Evolutionary conservation across 1,140 invertebrate species (phyloP), one percentile per base, ranked within the genome.

Genomic region (Gonatopus flavifemur): DNA sequence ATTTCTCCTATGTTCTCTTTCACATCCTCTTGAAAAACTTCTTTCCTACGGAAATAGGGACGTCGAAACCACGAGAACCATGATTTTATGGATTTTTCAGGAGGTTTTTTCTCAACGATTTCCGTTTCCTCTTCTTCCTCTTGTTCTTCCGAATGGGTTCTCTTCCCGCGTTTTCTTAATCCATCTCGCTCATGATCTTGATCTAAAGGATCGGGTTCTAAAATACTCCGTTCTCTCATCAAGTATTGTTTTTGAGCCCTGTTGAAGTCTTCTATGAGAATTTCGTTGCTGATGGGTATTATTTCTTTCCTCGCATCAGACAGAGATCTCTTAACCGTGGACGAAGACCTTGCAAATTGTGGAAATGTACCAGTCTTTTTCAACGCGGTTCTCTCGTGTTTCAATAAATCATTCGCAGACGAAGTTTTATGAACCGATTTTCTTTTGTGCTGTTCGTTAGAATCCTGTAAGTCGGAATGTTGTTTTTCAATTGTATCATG

Each of bases 41-140:
- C 61, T 20, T 56, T 63, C 2, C 20, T 61, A 0, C 52, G 43
- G 35, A 66, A 68, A 18, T 74, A 72, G 0, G 60, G 55, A n/a
- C n/a, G n/a, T n/a, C n/a, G n/a, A 3, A 75, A 19, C 74, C 72
- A 72, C 7, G 65, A 67, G 22, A 70, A 70, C 71, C 66, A 73
- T 0, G 64, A 68, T 12, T 37, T 50, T 24, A 51, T 57, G 18
- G 21, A 28, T 28, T 24, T 6, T n/a, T 42, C 30, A 7, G 13
- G 13, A 3, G 6, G 2, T 4, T 33, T n/a, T 18, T 48, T 48
- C 15, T 45, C 47, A 2, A 45, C 24, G 0, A 33, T 24, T 10
- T 52, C 46, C 0, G 35, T 25, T 3, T 59, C 43, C 1, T 40
- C 24, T 5, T 57, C 42, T 3, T 55, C 55, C 10, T 73, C 63